These are phyloP conservation scores for Heliconius hermathena DNA, from an alignment of 1,140 invertebrate genomes.

Conservation along the genomic window DNA sequence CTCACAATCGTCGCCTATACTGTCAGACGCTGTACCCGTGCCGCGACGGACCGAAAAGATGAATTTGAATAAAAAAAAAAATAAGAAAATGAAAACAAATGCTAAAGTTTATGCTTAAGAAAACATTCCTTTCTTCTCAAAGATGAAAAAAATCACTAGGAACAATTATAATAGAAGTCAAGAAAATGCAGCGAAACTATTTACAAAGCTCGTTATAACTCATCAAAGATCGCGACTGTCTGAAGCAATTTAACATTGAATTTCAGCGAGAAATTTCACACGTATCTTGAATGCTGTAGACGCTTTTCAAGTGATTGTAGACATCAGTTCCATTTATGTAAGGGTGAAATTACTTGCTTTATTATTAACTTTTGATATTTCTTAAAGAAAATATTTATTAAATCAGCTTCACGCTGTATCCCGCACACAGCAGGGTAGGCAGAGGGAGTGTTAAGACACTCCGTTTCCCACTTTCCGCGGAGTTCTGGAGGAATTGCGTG, in stretches of 20 bases:
- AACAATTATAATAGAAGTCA: not conserved
- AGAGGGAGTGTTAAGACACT: no score
- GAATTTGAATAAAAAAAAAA: no score
- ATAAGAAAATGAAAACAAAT: no score
- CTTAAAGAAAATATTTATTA: not conserved
- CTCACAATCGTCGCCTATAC: no score
- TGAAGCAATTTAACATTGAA: slow-evolving; percentile 11
- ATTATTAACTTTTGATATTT: not conserved
- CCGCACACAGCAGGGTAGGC: no score
- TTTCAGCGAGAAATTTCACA: slow-evolving; percentile 7
- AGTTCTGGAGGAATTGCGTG: no score
- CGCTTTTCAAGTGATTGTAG: not conserved
- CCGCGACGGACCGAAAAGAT: no score
- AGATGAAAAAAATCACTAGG: not conserved
- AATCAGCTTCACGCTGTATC: no score
- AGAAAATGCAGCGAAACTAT: slow-evolving; percentile 18
- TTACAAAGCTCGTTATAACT: slow-evolving; percentile 23
- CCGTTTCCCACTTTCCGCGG: no score
- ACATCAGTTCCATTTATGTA: slow-evolving; percentile 3
- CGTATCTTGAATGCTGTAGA: not conserved
- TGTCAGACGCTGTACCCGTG: no score
- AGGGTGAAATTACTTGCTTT: not conserved
- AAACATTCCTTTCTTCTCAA: not conserved
- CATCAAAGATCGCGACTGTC: slow-evolving; percentile 19
- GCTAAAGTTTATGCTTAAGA: not conserved